Evolutionary conservation across 1,140 invertebrate genomes (phyloP).

Genomic region (Sesamia nonagrioides): DNA sequence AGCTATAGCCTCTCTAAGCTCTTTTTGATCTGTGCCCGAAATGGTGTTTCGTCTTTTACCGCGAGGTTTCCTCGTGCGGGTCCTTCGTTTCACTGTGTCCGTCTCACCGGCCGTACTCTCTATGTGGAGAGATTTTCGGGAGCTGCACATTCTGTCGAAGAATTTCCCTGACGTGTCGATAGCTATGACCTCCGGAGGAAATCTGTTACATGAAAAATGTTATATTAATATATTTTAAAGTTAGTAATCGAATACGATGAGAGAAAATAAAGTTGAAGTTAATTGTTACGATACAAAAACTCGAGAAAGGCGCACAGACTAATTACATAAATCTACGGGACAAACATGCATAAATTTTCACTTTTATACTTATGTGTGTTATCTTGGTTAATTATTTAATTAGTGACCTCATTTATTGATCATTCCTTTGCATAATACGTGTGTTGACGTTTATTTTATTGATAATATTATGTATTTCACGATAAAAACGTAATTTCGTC

Average conservation of each 20-base stretch:
- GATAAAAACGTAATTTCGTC: slow-evolving; percentile 9
- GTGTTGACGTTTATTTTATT: slow-evolving; percentile 21
- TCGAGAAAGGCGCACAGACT: neutral
- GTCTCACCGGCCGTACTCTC: slow-evolving; percentile 86
- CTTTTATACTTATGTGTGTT: slow-evolving; percentile 9
- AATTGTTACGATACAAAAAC: neutral
- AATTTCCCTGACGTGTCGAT: slow-evolving; percentile 95
- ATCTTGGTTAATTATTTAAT: slow-evolving; percentile 24
- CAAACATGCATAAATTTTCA: slow-evolving; percentile 24
- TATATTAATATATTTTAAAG: neutral
- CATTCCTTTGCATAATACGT: slow-evolving; percentile 18
- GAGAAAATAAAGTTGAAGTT: neutral
- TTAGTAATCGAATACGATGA: neutral
- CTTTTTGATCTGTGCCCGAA: slow-evolving; percentile 95
- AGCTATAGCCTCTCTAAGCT: slow-evolving; percentile 93
- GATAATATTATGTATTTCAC: slow-evolving; percentile 4
- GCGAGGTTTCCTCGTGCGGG: slow-evolving; percentile 91
- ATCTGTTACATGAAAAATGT: slow-evolving; percentile 87
- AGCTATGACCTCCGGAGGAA: slow-evolving; percentile 94
- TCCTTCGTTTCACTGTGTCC: slow-evolving; percentile 90
- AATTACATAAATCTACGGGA: slow-evolving; percentile 7
- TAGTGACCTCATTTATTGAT: slow-evolving; percentile 40
- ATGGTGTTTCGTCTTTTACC: slow-evolving; percentile 96
- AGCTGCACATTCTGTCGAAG: slow-evolving; percentile 95
- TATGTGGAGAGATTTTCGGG: slow-evolving; percentile 93